Percentiles rank a stretch among this genome's conserved stretches.
These are phyloP conservation scores for Vulpes lagopus DNA, from an alignment of 2,113 vertebrate species.

Conservation along the genomic window DNA sequence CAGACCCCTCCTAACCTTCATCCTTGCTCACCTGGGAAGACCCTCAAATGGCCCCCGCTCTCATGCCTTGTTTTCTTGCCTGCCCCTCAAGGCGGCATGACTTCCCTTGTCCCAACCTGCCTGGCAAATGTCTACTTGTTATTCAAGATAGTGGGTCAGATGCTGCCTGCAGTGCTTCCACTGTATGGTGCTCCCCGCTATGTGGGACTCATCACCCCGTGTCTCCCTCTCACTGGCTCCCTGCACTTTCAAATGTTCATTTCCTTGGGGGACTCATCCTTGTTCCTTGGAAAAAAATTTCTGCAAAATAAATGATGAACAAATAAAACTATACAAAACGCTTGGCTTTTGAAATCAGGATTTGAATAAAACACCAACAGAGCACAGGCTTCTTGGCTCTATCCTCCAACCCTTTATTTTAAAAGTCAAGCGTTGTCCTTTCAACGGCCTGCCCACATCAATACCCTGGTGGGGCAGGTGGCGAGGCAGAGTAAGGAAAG, in stretches of 20 bases:
- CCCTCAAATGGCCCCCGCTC: not conserved
- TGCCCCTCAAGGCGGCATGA: not conserved
- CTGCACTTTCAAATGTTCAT: not conserved
- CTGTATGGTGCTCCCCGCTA: not conserved
- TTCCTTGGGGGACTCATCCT: not conserved
- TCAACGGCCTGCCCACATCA: not conserved
- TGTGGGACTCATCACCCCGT: not conserved
- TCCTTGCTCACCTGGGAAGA: not conserved
- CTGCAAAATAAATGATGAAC: not conserved
- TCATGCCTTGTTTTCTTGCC: not conserved
- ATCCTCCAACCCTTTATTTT: not conserved
- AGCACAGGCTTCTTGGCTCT: not conserved
- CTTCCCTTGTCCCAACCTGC: not conserved
- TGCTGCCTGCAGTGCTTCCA: not conserved
- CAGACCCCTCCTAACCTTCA: not conserved
- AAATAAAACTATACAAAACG: not conserved
- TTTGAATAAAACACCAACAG: not conserved
- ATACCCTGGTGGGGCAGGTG: not conserved
- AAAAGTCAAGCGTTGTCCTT: not conserved
- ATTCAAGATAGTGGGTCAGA: not conserved
- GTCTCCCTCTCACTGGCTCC: not conserved
- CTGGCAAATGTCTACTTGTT: not conserved
- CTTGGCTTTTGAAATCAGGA: not conserved
- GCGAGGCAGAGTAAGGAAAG: not conserved
- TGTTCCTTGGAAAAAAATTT: not conserved